Evolutionary conservation across 2,113 vertebrate species (phyloP).

Genomic region (Herpetotheres cachinnans): DNA sequence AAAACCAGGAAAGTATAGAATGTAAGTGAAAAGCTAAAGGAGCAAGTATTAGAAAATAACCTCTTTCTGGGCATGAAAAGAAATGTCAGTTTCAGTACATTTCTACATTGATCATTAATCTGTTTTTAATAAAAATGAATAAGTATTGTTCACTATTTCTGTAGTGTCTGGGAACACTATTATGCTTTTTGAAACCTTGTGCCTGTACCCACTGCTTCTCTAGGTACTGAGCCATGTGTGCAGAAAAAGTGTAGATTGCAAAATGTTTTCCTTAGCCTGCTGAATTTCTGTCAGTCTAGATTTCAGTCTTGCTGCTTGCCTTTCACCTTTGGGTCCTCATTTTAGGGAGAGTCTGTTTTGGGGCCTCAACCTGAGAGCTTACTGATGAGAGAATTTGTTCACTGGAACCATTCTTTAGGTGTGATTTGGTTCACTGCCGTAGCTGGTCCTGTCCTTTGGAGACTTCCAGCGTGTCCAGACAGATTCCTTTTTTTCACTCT

Average conservation of each 20-base stretch:
- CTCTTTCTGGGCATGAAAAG: neutral
- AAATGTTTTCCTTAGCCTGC: constrained; percentile 2
- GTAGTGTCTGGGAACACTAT: neutral
- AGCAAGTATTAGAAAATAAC: neutral
- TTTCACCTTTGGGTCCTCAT: neutral
- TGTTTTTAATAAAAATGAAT: neutral
- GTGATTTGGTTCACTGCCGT: neutral
- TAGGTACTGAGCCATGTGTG: neutral
- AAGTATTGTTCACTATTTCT: neutral
- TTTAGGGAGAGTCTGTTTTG: neutral
- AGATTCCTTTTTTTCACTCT: neutral
- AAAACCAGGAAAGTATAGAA: neutral
- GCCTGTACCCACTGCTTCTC: neutral
- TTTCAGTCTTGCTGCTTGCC: neutral
- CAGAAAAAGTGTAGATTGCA: neutral
- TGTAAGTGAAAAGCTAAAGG: neutral
- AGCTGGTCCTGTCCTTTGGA: neutral
- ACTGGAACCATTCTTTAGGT: neutral
- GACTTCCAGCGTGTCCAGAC: neutral
- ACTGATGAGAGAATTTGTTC: neutral
- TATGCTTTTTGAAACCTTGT: neutral
- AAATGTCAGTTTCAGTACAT: neutral
- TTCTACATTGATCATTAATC: neutral
- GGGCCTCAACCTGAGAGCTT: neutral
- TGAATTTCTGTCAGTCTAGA: neutral